Evolutionary conservation across 2,113 vertebrate genomes (phyloP).

Genomic region (Ceyx cyanopectus): DNA sequence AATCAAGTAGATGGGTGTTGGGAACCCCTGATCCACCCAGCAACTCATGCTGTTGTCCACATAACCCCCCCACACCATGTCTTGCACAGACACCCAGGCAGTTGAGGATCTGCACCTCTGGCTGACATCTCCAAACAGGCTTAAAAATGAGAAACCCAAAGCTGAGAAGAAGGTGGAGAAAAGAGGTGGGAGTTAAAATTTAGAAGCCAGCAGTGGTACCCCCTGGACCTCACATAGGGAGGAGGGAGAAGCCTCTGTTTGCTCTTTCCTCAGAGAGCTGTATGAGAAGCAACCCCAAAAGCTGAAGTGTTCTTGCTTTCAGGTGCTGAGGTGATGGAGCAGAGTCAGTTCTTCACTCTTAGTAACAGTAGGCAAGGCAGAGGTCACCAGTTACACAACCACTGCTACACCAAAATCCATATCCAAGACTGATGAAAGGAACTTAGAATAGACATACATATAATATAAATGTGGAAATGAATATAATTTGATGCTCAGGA

Average conservation of each 20-base stretch:
- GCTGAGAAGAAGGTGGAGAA: not conserved
- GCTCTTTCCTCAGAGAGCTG: too few relatives aligned
- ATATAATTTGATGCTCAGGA: not conserved
- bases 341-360: not conserved
- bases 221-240: too few relatives aligned
- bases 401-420: accelerated
- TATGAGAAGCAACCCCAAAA: too few relatives aligned
- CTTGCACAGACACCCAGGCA: not conserved
- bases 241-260: too few relatives aligned
- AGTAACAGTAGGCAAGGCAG: not conserved
- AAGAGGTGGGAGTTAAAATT: not conserved
- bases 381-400: not conserved
- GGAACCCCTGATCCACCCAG: not conserved
- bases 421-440: not conserved
- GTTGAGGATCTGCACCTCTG: not conserved
- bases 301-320: not conserved
- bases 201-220: too few relatives aligned
- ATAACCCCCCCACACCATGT: not conserved
- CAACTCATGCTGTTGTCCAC: not conserved
- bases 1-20: accelerated
- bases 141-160: not conserved
- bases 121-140: not conserved
- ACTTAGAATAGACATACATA: not conserved
- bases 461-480: not conserved
- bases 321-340: not conserved